Conservation (phyloP, 2,888 invertebrate species). For the Encarsia formosa region DNA sequence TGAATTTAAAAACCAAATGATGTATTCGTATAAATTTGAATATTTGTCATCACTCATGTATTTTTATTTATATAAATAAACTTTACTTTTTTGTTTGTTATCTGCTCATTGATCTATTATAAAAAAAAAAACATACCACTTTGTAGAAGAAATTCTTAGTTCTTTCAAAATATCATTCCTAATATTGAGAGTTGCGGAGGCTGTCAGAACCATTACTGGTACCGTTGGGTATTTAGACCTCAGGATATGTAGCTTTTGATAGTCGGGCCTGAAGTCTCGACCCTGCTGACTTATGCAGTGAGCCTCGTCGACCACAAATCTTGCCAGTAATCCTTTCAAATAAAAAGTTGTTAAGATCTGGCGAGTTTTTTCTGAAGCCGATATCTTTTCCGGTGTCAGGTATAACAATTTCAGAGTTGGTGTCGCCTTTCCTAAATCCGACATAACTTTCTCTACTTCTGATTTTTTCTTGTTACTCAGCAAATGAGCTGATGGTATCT, state of each 20-base stretch:
- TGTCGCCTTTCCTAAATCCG: too few species aligned
- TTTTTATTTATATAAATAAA: too few species aligned
- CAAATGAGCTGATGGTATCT: too few species aligned
- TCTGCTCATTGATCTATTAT: too few species aligned
- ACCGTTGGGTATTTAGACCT: conserved; percentile 67
- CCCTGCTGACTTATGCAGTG: conserved; percentile 99
- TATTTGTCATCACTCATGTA: too few species aligned
- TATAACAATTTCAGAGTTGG: conserved; percentile 81
- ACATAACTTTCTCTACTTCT: too few species aligned
- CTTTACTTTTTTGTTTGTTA: too few species aligned
- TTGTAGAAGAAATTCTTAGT: too few species aligned
- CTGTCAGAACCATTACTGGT: conserved; percentile 84
- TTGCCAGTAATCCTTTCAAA: conserved; percentile 65
- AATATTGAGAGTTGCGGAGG: conserved; percentile 91
- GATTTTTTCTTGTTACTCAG: too few species aligned
- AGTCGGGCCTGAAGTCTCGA: conserved; percentile 90
- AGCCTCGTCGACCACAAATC: conserved; percentile 96
- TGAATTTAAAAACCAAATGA: too few species aligned
- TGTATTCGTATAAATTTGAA: too few species aligned
- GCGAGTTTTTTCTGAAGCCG: conserved; percentile 72
- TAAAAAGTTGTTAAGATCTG: conserved; percentile 67
- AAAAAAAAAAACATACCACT: too few species aligned
- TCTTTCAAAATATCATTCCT: conserved; percentile 85
- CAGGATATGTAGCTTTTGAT: conserved; percentile 74
- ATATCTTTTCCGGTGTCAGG: conserved; percentile 94